Base-by-base conservation (phyloP, 2,888 invertebrate genomes). In the Aromia moschata region DNA sequence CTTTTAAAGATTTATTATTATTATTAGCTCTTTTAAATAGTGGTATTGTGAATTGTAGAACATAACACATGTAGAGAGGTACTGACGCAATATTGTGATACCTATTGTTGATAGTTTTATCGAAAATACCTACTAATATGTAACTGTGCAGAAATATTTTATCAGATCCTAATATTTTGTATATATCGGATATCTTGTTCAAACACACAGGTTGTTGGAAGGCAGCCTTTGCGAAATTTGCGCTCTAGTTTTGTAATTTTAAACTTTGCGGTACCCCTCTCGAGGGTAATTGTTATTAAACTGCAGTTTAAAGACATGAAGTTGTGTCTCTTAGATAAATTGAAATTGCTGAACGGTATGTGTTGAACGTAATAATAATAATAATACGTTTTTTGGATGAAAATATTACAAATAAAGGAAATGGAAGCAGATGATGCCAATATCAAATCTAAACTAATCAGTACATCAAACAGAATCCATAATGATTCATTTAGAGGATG, bases 11-110 rank as follows among this genome's bases (percentile, higher is more conserved):
- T n/a, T n/a, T n/a, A n/a, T n/a, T n/a, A 37, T 47, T 47, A 17
- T 47, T 47, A 36, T 47, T 47, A 47, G 47, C 47, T 47, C 47
- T 37, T 37, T 37, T 12, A 14, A 20, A 14, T 47, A 47, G 17
- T 11, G 33, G 11, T 11, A 33, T 33, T 7, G n/a, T 11, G 10
- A n/a, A 33, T 11, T 33, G 2, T n/a, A 33, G n/a, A 2, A 7
- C 5, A 11, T 33, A 33, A 11, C 5, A 33, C n/a, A n/a, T 33
- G 33, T 33, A 33, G n/a, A 33, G 33, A 33, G 33, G 33, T 33
- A 33, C 33, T 33, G 33, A 33, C n/a, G n/a, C n/a, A n/a, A 33
- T 25, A 30, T 46, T 47, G 47, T 47, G 47, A 47, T 37, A 33
- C 11, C 10, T 33, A 47, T 18, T 36, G 36, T 36, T 36, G 36